These are phyloP conservation scores for Percopsis transmontana DNA, from an alignment of 2,113 vertebrate species.

Conservation along the genomic window DNA sequence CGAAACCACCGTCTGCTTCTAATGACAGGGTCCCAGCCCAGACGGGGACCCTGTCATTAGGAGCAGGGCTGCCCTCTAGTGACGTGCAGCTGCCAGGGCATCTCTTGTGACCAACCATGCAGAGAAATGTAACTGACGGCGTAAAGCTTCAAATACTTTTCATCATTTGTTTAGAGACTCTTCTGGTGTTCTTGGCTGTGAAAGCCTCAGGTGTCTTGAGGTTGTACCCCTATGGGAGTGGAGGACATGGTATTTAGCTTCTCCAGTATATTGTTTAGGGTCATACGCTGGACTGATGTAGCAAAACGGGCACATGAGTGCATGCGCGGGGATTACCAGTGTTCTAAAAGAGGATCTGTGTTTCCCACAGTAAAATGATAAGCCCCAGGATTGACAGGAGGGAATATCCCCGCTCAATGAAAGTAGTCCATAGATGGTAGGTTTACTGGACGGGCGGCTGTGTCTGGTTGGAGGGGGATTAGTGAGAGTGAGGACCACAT, in stretches of 20 bases:
- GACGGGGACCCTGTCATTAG: no score
- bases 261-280: neutral
- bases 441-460: slow-evolving; percentile 35
- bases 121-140: neutral
- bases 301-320: slow-evolving; percentile 21
- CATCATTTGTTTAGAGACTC: no score
- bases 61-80: slow-evolving; percentile 1
- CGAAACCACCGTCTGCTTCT: no score
- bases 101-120: neutral
- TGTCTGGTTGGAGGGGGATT: slow-evolving; percentile 53
- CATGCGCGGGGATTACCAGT: slow-evolving; percentile 37
- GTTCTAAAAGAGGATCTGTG: slow-evolving; percentile 27
- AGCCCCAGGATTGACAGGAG: slow-evolving; percentile 22
- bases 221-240: no score
- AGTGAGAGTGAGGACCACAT: slow-evolving; percentile 34
- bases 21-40: no score
- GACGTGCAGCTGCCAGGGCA: neutral
- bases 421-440: slow-evolving; percentile 39
- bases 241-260: no score
- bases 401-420: slow-evolving; percentile 29
- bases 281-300: slow-evolving; percentile 28
- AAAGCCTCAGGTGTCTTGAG: no score
- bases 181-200: no score
- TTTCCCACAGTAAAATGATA: slow-evolving; percentile 41
- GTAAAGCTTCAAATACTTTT: no score